Percentiles rank a stretch among this genome's conserved stretches.
phyloP scores from a whole-genome alignment of 1,140 invertebrate genomes.

The Chironomus striatipennis region DNA sequence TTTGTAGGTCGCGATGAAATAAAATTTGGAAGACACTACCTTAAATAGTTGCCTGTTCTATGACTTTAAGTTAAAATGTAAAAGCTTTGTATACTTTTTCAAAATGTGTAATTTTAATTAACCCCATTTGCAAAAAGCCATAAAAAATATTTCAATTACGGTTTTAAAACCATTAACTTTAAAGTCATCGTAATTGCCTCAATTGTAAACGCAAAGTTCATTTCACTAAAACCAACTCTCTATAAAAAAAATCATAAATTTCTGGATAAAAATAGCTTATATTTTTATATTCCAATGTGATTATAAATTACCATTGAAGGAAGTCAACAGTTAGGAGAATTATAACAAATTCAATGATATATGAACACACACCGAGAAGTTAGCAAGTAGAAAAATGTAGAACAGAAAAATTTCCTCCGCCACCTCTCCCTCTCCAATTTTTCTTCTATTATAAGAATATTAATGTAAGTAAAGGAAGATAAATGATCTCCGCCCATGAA shows the following conservation, averaged over 20 bases:
- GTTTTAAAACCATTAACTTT: too few species aligned
- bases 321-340: background rate
- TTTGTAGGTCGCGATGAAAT: too few species aligned
- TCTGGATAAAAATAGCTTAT: background rate
- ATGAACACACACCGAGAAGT: background rate
- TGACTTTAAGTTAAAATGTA: too few species aligned
- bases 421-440: background rate
- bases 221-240: background rate
- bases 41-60: too few species aligned
- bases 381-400: too few species aligned
- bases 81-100: too few species aligned
- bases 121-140: too few species aligned
- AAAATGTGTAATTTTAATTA: too few species aligned
- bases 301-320: background rate
- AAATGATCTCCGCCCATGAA: conserved; percentile 17
- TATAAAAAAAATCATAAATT: background rate
- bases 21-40: too few species aligned
- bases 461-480: conserved; percentile 16
- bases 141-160: too few species aligned
- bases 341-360: conserved; percentile 1
- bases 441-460: background rate
- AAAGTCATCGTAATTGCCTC: too few species aligned
- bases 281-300: background rate
- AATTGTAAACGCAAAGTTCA: too few species aligned
- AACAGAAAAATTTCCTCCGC: background rate